A percentile compares a stretch with the other conserved stretches of the same genome.
phyloP scores from a whole-genome alignment of 2,113 vertebrate species.

The Delphinus delphis region DNA sequence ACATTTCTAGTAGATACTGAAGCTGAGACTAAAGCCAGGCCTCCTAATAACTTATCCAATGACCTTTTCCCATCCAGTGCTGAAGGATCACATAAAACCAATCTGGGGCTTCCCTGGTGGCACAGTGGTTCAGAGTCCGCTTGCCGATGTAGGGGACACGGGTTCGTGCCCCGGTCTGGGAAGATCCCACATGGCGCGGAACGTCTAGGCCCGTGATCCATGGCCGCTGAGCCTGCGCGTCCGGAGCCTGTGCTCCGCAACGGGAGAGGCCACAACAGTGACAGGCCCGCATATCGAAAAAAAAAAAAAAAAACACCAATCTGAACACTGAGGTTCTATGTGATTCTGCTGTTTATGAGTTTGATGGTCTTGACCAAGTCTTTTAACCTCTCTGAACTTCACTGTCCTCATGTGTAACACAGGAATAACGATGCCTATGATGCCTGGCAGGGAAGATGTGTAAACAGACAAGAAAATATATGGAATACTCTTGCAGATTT shows the following conservation, averaged over 20 bases:
- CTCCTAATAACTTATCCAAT: neutral
- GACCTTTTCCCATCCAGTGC: neutral
- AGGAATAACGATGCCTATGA: neutral
- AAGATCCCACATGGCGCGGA: too few species aligned
- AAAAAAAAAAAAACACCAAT: too few species aligned
- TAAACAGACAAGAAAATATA: neutral
- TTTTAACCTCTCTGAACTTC: constrained; percentile 8
- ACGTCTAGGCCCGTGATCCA: too few species aligned
- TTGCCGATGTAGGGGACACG: too few species aligned
- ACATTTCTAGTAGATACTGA: neutral
- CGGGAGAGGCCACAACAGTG: too few species aligned
- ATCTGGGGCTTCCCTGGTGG: too few species aligned
- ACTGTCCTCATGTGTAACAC: neutral
- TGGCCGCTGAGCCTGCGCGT: too few species aligned
- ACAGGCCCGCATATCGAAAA: too few species aligned
- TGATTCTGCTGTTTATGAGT: neutral
- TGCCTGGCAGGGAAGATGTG: neutral
- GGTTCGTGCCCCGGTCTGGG: too few species aligned
- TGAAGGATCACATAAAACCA: neutral
- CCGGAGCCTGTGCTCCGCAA: too few species aligned
- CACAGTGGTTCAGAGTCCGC: too few species aligned
- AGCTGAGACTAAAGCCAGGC: neutral
- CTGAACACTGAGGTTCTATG: neutral
- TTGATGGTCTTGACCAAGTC: neutral
- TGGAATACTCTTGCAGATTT: neutral